These are phyloP conservation scores for Mystacides longicornis DNA, from an alignment of 2,888 invertebrate species.

Conservation along the genomic window DNA sequence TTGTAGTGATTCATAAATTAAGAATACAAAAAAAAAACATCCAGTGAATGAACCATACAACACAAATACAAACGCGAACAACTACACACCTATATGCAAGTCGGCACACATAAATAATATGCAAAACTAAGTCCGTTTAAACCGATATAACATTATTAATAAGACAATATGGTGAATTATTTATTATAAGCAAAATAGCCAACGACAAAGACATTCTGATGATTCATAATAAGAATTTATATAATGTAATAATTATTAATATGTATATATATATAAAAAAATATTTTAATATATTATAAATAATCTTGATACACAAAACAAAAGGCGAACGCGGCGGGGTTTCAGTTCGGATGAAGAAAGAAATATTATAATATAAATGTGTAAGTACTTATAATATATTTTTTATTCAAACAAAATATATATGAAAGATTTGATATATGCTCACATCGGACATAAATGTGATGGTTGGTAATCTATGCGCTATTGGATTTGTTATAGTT, in stretches of 20 bases:
- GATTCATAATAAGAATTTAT: slow-evolving; percentile 2
- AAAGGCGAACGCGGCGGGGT: slow-evolving; percentile 1
- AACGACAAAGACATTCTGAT: background rate
- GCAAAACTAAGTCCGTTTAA: no score
- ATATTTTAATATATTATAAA: slow-evolving; percentile 4
- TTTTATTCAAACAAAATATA: background rate
- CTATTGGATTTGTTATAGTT: background rate
- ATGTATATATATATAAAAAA: slow-evolving; percentile 5
- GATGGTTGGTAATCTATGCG: background rate
- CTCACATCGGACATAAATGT: slow-evolving; percentile 1
- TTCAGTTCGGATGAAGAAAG: background rate
- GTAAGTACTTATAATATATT: no score
- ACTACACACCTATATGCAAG: no score
- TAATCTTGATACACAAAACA: slow-evolving; percentile 8
- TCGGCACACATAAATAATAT: no score
- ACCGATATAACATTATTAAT: no score
- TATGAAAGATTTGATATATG: background rate
- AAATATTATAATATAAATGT: background rate
- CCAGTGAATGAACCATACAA: no score
- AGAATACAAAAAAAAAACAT: no score
- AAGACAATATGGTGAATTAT: no score
- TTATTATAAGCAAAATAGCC: no score
- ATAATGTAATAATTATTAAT: background rate
- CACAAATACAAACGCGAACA: no score
- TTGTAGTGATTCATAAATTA: no score